Evolutionary conservation across 2,113 vertebrate genomes (phyloP), one percentile per base, ranked within the genome.

Genomic region (Synodontis membranacea): DNA sequence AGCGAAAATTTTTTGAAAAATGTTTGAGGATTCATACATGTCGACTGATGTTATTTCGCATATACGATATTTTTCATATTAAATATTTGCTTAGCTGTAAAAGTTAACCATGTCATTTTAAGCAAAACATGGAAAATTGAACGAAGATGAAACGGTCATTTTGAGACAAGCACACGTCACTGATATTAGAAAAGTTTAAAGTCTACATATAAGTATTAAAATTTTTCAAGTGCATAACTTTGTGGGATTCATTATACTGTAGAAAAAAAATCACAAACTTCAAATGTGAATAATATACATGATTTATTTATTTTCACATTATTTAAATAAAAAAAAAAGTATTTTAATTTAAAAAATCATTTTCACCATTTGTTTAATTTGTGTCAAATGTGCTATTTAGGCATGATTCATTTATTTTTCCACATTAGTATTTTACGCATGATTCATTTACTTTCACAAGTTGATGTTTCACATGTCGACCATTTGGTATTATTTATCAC

Each of bases 401-500:
- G 23, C 52, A 28, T 42, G 37, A 80, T 58, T 79, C 48, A 54
- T 54, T 79, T 54, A 58, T 80, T 80, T 58, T 37, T 28, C 54
- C 52, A 42, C 78, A 58, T 80, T 42, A 80, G 31, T 80, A 28
- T 80, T 58, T 56, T 15, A 58, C 54, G 3, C 78, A 23, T 80
- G 78, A 80, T 58, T 80, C 78, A 80, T 58, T 80, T 28, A 28
- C 42, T 80, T 80, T 80, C 75, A 79, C 78, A 58, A 37, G 78
- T 80, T 39, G 76, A 52, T 21, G 21, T 79, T 79, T 52, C 76
- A 54, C 76, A 37, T 54, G 78, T 58, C 28, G 78, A 12, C 58
- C 78, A 80, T 80, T 58, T 58, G 78, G 78, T 80, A 80, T 80
- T 80, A 58, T 39, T 80, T 58, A 37, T 58, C 78, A 80, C 78